Base-by-base conservation (phyloP, 2,113 vertebrate genomes). In the Neoarius graeffei region DNA sequence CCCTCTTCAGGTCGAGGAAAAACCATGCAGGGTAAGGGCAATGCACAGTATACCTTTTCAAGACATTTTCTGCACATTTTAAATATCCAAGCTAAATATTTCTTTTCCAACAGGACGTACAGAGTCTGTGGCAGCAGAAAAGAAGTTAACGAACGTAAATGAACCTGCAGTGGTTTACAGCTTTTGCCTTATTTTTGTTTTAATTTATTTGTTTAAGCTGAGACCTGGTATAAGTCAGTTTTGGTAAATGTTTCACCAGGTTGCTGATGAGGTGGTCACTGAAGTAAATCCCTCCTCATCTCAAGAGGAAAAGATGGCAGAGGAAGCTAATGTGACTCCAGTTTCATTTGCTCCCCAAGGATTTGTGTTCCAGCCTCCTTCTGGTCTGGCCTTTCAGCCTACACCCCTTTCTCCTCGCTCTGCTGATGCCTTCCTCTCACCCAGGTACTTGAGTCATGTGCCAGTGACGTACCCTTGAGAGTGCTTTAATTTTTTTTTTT, bases 281-380 rank as follows among this genome's bases (percentile, higher is more conserved):
- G 60, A 80, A 0, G 73, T 88, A 11, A 83, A 88, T 17, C 14
- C 86, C 5, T 35, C n/a, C 20, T 59, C 77, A 7, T 30, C 20
- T 2, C n/a, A 30, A 62, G 81, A 88, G 48, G 86, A 89, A 54
- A 52, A 50, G 27, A 35, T 67, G 11, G 50, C 60, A 35, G 71
- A 73, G n/a, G 30, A 94, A 90, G 79, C 90, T 88, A 42, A 94
- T 93, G 88, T 92, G 85, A 94, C 93, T 0, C 92, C 95, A 3
- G 57, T 83, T 0, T 99, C 98, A 10, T 99, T 99, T 87, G 98
- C 98, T 2, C 98, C 98, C 6, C 62, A 95, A 0, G 96, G 96
- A 90, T 99, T 98, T 71, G 80, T 95, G 23, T 99, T 99, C 91
- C 95, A 97, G 87, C 95, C 98, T 2, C 93, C 97, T 0, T 89